phyloP scores from a whole-genome alignment of 2,888 invertebrate species.

The Melanotus villosus region DNA sequence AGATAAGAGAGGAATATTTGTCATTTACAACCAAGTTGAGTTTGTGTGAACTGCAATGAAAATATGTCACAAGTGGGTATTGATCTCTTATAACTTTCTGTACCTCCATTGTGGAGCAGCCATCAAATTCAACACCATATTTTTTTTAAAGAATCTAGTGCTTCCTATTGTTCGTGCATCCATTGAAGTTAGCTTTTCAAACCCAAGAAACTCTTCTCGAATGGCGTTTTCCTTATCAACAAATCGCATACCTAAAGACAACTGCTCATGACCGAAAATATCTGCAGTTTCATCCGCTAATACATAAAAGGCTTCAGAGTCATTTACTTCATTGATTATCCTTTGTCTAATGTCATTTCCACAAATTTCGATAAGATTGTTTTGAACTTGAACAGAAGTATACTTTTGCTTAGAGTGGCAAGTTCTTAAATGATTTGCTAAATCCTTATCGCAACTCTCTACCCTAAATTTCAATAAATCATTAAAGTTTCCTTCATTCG shows the following conservation, averaged over 20 bases:
- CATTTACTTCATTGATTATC: not conserved
- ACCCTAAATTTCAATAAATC: not conserved
- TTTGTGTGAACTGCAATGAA: not conserved
- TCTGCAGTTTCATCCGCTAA: not conserved
- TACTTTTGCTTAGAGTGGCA: not conserved
- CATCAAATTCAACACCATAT: conserved; percentile 28
- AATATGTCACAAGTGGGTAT: not conserved
- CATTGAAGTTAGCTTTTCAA: not conserved
- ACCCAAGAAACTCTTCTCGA: not conserved
- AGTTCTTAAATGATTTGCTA: not conserved
- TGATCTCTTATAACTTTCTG: not conserved
- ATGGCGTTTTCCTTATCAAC: not conserved
- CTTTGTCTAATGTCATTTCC: not conserved
- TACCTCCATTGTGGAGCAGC: not conserved
- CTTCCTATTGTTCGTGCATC: too few species aligned
- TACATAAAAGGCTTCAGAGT: not conserved
- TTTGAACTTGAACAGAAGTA: not conserved
- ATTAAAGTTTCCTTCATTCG: not conserved
- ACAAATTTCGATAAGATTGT: not conserved
- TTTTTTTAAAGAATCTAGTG: too few species aligned
- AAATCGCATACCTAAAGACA: not conserved
- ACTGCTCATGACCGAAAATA: not conserved
- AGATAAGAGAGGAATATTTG: not conserved
- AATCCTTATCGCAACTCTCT: not conserved
- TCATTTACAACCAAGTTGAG: not conserved